Evolutionary conservation across 2,113 vertebrate species (phyloP).

Genomic region (Dipodomys ordii): DNA sequence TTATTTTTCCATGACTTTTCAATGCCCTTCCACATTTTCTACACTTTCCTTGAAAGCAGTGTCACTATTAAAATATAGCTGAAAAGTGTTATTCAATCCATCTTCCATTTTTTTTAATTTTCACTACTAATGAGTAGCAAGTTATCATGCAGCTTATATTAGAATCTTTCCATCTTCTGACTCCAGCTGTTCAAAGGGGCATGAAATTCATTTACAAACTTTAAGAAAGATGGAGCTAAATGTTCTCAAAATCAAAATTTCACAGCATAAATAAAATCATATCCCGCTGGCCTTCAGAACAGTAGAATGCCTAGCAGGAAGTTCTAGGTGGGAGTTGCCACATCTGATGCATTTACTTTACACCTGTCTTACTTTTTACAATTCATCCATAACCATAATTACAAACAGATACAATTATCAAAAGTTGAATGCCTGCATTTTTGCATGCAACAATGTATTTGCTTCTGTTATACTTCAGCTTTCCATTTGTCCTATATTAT

Average conservation of each 20-base stretch:
- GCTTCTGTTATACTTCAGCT: slow-evolving; percentile 30
- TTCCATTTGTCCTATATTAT: slow-evolving; percentile 55
- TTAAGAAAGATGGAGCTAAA: slow-evolving; percentile 29
- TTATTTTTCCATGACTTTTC: slow-evolving; percentile 13
- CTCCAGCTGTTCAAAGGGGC: slow-evolving; percentile 48
- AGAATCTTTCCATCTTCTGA: slow-evolving; percentile 43
- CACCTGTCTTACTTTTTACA: slow-evolving; percentile 59
- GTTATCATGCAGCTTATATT: slow-evolving; percentile 27
- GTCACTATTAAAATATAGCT: background rate
- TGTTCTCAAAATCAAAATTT: slow-evolving; percentile 32
- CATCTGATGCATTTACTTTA: slow-evolving; percentile 41
- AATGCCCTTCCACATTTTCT: background rate
- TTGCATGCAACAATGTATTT: background rate
- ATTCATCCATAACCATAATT: slow-evolving; percentile 38
- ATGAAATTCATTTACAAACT: slow-evolving; percentile 57
- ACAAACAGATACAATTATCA: slow-evolving; percentile 44
- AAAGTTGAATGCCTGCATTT: slow-evolving; percentile 55
- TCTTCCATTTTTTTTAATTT: slow-evolving; percentile 40
- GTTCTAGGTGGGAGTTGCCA: background rate
- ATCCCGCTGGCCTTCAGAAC: slow-evolving; percentile 2
- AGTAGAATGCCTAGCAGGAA: slow-evolving; percentile 11
- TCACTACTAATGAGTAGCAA: background rate
- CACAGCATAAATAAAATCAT: slow-evolving; percentile 4
- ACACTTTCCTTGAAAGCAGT: slow-evolving; percentile 34
- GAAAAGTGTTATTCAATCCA: slow-evolving; percentile 10